Conservation (phyloP, 2,888 invertebrate genomes). For the Stenolophus ochropezus region DNA sequence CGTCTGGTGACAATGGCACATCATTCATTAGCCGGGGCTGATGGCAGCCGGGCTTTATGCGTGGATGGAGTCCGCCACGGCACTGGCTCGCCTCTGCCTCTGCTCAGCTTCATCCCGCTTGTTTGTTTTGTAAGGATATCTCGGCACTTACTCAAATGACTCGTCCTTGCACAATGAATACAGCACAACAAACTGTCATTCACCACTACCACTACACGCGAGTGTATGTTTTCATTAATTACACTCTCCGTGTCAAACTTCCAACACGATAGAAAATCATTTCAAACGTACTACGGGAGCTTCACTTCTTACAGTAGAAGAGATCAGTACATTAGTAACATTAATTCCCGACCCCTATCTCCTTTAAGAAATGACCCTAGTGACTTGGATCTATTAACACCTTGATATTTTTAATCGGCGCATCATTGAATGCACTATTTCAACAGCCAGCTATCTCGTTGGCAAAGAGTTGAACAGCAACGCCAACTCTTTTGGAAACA, state of each 20-base stretch:
- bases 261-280: neutral
- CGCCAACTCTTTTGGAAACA: no score
- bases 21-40: constrained; percentile 56
- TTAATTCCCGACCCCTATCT: no score
- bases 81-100: no score
- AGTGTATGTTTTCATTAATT: constrained; percentile 44
- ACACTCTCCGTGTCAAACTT: neutral
- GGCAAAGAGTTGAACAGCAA: no score
- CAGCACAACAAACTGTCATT: constrained; percentile 65
- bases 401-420: no score
- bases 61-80: neutral
- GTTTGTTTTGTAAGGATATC: constrained; percentile 67
- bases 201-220: constrained; percentile 52
- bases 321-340: no score
- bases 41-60: constrained; percentile 33
- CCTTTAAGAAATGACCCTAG: no score
- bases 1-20: constrained; percentile 45
- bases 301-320: no score
- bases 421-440: no score
- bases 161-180: constrained; percentile 68
- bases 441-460: no score
- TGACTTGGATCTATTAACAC: no score
- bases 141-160: constrained; percentile 70
- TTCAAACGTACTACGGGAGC: no score
- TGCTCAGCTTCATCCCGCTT: constrained; percentile 61